A percentile compares a stretch with the other conserved stretches of the same genome.
Conservation (phyloP, 2,888 invertebrate genomes). For the Coelopa pilipes region DNA sequence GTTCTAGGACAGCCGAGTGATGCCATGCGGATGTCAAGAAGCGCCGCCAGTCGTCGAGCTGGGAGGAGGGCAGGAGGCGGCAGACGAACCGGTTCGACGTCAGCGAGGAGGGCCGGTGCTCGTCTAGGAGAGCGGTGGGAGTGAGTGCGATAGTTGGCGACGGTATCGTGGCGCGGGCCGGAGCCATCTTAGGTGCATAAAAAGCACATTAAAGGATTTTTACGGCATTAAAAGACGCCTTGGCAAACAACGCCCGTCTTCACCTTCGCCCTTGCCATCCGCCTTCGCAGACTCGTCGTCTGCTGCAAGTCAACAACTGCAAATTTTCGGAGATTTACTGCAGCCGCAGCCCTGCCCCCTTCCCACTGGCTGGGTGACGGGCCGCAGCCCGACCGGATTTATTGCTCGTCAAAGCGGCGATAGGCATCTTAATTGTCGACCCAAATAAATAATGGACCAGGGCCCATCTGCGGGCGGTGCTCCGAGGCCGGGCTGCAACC, state of each 20-base stretch:
- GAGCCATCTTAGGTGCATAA: slow-evolving; percentile 30
- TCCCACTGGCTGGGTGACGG: no score
- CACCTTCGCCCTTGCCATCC: slow-evolving; percentile 39
- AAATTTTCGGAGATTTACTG: slow-evolving; percentile 41
- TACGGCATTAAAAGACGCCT: slow-evolving; percentile 52
- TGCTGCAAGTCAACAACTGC: slow-evolving; percentile 16
- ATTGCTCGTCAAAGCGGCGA: slow-evolving; percentile 59
- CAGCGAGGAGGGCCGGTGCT: neutral
- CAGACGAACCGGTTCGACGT: neutral
- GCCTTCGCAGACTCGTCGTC: slow-evolving; percentile 5
- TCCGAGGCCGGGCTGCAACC: no score
- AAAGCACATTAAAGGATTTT: slow-evolving; percentile 52
- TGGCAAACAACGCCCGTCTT: slow-evolving; percentile 16
- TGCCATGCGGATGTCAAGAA: neutral
- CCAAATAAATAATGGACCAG: slow-evolving; percentile 56
- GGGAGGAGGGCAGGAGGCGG: no score
- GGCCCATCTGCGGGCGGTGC: no score
- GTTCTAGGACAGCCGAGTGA: neutral
- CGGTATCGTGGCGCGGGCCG: neutral
- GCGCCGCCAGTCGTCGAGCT: no score
- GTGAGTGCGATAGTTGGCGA: no score
- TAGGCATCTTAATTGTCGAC: slow-evolving; percentile 62
- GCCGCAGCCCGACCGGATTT: slow-evolving; percentile 41
- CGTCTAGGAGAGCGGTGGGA: no score
- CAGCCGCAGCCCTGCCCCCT: slow-evolving; percentile 7